These are phyloP conservation scores for Athalia rosae DNA, from an alignment of 2,888 invertebrate species.

Conservation along the genomic window DNA sequence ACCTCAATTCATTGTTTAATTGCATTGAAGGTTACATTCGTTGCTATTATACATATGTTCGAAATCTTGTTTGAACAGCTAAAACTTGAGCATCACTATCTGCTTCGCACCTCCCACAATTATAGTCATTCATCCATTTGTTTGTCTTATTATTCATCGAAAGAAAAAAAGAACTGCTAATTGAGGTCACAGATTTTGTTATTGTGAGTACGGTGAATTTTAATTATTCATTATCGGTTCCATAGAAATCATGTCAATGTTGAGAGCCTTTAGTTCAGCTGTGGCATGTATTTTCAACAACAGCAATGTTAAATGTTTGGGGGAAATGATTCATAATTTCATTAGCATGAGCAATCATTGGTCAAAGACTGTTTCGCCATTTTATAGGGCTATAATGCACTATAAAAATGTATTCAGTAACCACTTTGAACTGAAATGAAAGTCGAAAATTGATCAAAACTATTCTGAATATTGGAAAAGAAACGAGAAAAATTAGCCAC, in stretches of 20 bases:
- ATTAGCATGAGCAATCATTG: slow-evolving; percentile 31
- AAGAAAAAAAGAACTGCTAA: slow-evolving; percentile 13
- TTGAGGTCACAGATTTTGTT: slow-evolving; percentile 39
- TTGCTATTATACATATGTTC: slow-evolving; percentile 28
- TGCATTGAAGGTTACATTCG: slow-evolving; percentile 24
- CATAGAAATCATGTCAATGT: slow-evolving; percentile 2
- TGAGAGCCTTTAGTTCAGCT: slow-evolving; percentile 11
- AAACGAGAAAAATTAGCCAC: no score
- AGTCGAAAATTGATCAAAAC: no score
- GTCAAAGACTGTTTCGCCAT: slow-evolving; percentile 27
- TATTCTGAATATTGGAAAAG: no score
- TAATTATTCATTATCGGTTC: slow-evolving; percentile 10
- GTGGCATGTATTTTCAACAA: slow-evolving; percentile 35
- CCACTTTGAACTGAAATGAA: no score
- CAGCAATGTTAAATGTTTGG: slow-evolving; percentile 43
- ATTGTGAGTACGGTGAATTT: slow-evolving; percentile 33
- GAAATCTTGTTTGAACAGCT: background rate
- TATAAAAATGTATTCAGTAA: no score
- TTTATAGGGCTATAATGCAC: slow-evolving; percentile 48
- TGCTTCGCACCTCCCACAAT: slow-evolving; percentile 38
- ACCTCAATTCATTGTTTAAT: slow-evolving; percentile 52
- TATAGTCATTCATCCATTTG: background rate
- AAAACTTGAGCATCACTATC: background rate
- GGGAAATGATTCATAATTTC: slow-evolving; percentile 23
- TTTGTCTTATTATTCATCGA: background rate